Percentiles rank a stretch among this genome's conserved stretches.
Evolutionary conservation across 1,140 invertebrate genomes (phyloP).

Genomic region (Papilio glaucus): DNA sequence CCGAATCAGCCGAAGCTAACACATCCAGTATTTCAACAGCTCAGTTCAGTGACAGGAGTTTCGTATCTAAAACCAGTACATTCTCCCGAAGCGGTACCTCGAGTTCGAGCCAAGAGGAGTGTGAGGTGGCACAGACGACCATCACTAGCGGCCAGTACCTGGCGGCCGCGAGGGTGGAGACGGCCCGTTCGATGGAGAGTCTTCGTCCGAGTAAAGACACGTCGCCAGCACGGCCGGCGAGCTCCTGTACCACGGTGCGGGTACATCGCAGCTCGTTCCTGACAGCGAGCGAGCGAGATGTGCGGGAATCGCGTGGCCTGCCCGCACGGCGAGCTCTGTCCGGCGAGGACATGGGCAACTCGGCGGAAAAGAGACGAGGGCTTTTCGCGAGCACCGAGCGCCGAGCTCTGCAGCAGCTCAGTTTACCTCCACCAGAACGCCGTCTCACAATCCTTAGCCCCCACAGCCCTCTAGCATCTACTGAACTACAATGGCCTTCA

Average conservation of each 20-base stretch:
- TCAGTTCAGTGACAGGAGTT: constrained; percentile 80
- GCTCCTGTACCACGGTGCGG: constrained; percentile 78
- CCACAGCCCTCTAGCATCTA: constrained; percentile 86
- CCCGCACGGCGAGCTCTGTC: constrained; percentile 84
- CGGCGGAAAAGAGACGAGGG: constrained; percentile 86
- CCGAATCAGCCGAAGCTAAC: constrained; percentile 75
- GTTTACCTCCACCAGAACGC: constrained; percentile 86
- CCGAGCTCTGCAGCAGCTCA: constrained; percentile 86
- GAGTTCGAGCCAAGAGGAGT: constrained; percentile 88
- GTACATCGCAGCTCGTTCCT: constrained; percentile 83
- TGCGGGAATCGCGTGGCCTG: constrained; percentile 85
- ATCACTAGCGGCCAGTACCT: constrained; percentile 84
- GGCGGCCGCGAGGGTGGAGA: constrained; percentile 84
- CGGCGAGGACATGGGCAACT: constrained; percentile 84
- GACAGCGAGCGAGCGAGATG: constrained; percentile 86
- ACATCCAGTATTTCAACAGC: constrained; percentile 75
- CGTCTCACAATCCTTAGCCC: constrained; percentile 89
- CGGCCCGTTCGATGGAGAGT: constrained; percentile 88
- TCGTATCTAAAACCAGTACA: constrained; percentile 84
- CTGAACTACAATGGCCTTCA: constrained; percentile 85
- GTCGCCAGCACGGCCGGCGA: constrained; percentile 74
- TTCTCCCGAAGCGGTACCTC: constrained; percentile 86
- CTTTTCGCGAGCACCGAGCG: constrained; percentile 87
- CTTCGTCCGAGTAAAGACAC: constrained; percentile 84
- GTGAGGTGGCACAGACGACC: constrained; percentile 83